phyloP scores from a whole-genome alignment of 2,113 vertebrate genomes.

The Ptilorrhoa leucosticta region DNA sequence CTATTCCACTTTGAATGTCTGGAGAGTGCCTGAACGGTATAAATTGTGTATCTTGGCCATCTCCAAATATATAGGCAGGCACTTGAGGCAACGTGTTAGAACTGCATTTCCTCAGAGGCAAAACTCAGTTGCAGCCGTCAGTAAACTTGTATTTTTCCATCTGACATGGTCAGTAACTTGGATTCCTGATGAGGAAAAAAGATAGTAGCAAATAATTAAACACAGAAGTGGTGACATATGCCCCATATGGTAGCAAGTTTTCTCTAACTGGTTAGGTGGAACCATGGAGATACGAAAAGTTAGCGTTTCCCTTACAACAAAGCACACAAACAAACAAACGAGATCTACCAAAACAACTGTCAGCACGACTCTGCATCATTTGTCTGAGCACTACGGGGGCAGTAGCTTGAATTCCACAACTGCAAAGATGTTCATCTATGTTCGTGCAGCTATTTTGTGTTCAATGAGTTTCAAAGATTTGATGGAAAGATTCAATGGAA shows the following conservation, averaged over 20 bases:
- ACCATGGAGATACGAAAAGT: background rate
- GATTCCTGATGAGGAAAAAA: background rate
- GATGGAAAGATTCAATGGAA: background rate
- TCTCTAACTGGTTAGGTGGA: background rate
- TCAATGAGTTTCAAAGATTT: background rate
- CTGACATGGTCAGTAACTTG: background rate
- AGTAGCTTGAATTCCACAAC: background rate
- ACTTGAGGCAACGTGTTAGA: background rate
- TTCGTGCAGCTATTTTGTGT: conserved; percentile 11
- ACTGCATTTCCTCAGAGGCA: background rate
- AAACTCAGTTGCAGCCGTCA: background rate
- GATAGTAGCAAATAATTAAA: background rate
- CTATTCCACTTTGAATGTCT: background rate
- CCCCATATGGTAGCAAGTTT: background rate
- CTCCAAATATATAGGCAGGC: conserved; percentile 9
- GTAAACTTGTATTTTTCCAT: conserved; percentile 25
- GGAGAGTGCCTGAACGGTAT: background rate
- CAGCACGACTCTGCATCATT: background rate
- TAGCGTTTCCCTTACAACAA: background rate
- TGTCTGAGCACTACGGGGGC: background rate
- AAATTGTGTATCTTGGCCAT: conserved; percentile 36
- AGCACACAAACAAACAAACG: background rate
- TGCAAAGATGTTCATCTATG: background rate
- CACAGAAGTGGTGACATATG: background rate
- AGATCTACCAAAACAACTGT: background rate